Conservation (phyloP, 2,113 vertebrate species). For the Dolichotis patagonum region DNA sequence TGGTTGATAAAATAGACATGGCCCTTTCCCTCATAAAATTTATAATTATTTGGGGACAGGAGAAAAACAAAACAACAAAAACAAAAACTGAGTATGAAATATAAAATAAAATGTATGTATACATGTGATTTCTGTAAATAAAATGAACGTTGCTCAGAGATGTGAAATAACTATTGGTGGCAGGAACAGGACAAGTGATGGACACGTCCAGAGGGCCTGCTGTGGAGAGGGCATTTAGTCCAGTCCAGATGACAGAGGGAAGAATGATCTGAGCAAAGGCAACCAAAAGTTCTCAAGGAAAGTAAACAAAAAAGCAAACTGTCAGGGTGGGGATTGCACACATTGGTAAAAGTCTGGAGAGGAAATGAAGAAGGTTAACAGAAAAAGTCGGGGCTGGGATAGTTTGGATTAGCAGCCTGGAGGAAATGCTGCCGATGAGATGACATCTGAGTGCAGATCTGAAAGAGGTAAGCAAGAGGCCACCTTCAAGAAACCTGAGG, state of each 20-base stretch:
- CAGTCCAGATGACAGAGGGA: background rate
- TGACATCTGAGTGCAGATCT: background rate
- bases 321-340: background rate
- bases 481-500: background rate
- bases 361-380: background rate
- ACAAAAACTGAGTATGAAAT: background rate
- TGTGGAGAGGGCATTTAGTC: background rate
- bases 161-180: background rate
- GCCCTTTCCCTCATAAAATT: background rate
- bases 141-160: background rate
- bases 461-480: background rate
- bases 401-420: background rate
- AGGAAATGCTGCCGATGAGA: background rate
- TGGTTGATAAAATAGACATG: background rate
- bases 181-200: background rate
- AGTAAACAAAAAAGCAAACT: background rate
- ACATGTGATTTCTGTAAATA: background rate
- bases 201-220: background rate
- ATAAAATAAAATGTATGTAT: background rate
- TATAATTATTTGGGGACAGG: background rate
- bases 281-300: background rate
- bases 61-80: background rate
- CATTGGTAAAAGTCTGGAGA: background rate
- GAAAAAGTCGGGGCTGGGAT: rapidly evolving
- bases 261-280: background rate